Evolutionary conservation across 2,797 vertebrate genomes (phyloP), one percentile per base, ranked within the genome.

Genomic region (Simalia tracyae): DNA sequence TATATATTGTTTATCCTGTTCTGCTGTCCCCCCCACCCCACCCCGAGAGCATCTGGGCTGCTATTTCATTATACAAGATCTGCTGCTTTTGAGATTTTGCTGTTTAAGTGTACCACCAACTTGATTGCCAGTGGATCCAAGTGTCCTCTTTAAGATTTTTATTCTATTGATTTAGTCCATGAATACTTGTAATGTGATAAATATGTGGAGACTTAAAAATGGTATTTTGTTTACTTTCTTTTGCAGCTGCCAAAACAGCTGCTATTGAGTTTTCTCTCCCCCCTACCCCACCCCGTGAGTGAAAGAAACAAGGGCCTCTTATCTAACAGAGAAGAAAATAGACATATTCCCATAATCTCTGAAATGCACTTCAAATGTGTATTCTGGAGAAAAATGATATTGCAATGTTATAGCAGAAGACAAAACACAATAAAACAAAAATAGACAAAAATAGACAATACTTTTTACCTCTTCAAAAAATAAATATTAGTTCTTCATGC

Each of bases 131-230:
- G 36, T 28, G 19, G 76, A 89, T 91, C 89, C 91, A 9, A 86
- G 61, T 54, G 85, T 46, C 89, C 94, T 86, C 93, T 95, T 89
- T 92, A 66, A 96, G 90, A 92, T 93, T 93, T 86, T 95, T 96
- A 60, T 96, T 96, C 94, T 94, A 94, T 94, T 93, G 93, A 94
- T 95, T 95, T 90, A 91, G 81, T 94, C 92, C 93, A 81, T 89
- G 91, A 92, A 31, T 0, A 60, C 63, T 76, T 95, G 96, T 95
- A 96, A 96, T 92, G 95, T 94, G 95, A 96, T 96, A 96, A 97
- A 96, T 95, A 96, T 90, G 91, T 95, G 95, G 94, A 96, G 96
- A 96, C 94, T 96, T 94, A 94, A 96, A 96, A 97, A 97, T 0
- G 50, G 89, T 96, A 95, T 95, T 94, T 86, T 95, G 92, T 97